A percentile compares a stretch with the other conserved stretches of the same genome.
Evolutionary conservation across 2,888 invertebrate genomes (phyloP).

Genomic region (Mesoligia furuncula): DNA sequence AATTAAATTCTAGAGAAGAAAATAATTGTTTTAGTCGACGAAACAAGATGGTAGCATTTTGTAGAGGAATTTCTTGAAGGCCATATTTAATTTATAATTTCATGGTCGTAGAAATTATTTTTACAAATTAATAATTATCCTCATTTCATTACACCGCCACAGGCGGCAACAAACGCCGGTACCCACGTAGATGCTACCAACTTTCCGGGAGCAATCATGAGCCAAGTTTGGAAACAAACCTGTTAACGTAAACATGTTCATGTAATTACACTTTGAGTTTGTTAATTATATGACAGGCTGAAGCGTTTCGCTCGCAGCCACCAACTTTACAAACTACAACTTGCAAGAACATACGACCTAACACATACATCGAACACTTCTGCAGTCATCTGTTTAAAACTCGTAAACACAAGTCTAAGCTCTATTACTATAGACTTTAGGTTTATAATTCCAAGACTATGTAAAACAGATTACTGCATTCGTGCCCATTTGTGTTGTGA

Average conservation of each 20-base stretch:
- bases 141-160: slow-evolving; percentile 2
- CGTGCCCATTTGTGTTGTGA: slow-evolving; percentile 48
- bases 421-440: background rate
- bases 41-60: background rate
- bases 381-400: slow-evolving; percentile 32
- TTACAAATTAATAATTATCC: background rate
- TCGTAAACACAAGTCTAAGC: slow-evolving; percentile 7
- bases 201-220: slow-evolving; percentile 43
- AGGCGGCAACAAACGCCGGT: slow-evolving; percentile 21
- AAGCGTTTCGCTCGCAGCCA: slow-evolving; percentile 46
- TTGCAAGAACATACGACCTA: slow-evolving; percentile 36
- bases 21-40: background rate
- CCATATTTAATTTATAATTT: slow-evolving; percentile 2
- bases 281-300: slow-evolving; percentile 61
- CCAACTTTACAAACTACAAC: slow-evolving; percentile 52
- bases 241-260: slow-evolving; percentile 51
- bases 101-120: background rate
- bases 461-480: slow-evolving; percentile 40
- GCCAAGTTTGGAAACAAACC: slow-evolving; percentile 46
- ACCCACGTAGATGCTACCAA: slow-evolving; percentile 16
- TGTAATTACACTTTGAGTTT: slow-evolving; percentile 58
- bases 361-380: slow-evolving; percentile 37
- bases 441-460: slow-evolving; percentile 24
- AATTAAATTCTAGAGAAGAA: background rate
- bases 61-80: background rate